Conservation (phyloP, 1,140 invertebrate species). For the Scaptomyza graminum region DNA sequence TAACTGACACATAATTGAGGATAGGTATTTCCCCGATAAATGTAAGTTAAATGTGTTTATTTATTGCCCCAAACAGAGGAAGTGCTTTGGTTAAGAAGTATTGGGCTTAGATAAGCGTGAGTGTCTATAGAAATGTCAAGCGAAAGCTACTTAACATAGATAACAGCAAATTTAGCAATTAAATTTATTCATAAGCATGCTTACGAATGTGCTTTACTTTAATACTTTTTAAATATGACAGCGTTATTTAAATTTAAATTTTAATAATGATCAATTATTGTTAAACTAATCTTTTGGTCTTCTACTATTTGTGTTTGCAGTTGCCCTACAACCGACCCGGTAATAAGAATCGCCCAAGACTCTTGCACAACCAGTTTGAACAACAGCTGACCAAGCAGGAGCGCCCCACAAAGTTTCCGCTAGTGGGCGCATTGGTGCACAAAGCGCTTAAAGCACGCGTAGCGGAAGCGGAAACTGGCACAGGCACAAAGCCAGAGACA, state of each 20-base stretch:
- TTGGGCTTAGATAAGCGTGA: slow-evolving; percentile 14
- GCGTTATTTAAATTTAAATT: background rate
- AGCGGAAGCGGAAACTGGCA: slow-evolving; percentile 1
- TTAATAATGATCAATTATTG: background rate
- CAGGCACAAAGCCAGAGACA: background rate
- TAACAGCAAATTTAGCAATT: slow-evolving; percentile 8
- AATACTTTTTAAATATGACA: background rate
- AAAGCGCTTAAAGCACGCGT: slow-evolving; percentile 50
- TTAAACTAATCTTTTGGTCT: background rate
- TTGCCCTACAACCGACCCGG: slow-evolving; percentile 49
- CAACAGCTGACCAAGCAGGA: slow-evolving; percentile 53
- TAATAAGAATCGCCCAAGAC: slow-evolving; percentile 48
- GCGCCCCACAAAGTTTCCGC: slow-evolving; percentile 59
- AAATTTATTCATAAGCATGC: background rate
- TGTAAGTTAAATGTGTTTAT: background rate
- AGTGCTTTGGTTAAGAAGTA: slow-evolving; percentile 9
- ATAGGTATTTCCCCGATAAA: slow-evolving; percentile 30
- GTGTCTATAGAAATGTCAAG: slow-evolving; percentile 12
- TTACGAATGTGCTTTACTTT: background rate
- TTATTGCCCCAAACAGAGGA: background rate
- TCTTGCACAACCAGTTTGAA: slow-evolving; percentile 28
- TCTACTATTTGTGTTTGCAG: slow-evolving; percentile 19
- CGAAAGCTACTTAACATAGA: slow-evolving; percentile 30
- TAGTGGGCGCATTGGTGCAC: slow-evolving; percentile 64
- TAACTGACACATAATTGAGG: slow-evolving; percentile 35